phyloP scores from a whole-genome alignment of 1,140 invertebrate genomes.

The Diachasmimorpha longicaudata region DNA sequence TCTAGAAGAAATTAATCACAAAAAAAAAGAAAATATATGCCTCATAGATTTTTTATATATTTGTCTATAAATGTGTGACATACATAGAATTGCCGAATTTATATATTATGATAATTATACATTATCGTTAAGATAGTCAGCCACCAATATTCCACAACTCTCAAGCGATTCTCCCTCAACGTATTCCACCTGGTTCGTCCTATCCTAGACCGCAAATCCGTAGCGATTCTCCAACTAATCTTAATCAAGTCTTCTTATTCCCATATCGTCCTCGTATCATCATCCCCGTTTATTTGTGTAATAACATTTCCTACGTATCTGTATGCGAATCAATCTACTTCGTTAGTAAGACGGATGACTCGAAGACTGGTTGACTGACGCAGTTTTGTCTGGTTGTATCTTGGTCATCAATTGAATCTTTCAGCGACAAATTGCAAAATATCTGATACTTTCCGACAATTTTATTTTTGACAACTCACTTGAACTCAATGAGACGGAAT shows the following conservation, averaged over 20 bases:
- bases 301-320: background rate
- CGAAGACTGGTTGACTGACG: constrained; percentile 15
- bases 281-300: background rate
- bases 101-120: too few relatives aligned
- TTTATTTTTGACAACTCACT: constrained; percentile 2
- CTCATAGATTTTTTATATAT: too few relatives aligned
- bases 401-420: constrained; percentile 25
- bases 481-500: constrained; percentile 8
- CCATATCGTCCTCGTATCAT: background rate
- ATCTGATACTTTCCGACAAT: constrained; percentile 21
- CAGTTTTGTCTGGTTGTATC: constrained; percentile 24
- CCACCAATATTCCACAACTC: too few relatives aligned
- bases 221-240: too few relatives aligned
- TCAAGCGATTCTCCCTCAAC: too few relatives aligned
- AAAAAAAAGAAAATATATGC: too few relatives aligned
- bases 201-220: too few relatives aligned
- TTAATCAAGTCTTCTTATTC: background rate
- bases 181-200: too few relatives aligned
- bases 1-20: too few relatives aligned
- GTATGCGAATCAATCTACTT: background rate
- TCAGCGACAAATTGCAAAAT: background rate
- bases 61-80: too few relatives aligned
- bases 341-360: background rate
- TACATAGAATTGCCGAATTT: too few relatives aligned
- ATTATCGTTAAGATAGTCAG: too few relatives aligned